Percentiles rank a stretch among this genome's conserved stretches.
phyloP scores from a whole-genome alignment of 2,113 vertebrate species.

The Dipodomys merriami region DNA sequence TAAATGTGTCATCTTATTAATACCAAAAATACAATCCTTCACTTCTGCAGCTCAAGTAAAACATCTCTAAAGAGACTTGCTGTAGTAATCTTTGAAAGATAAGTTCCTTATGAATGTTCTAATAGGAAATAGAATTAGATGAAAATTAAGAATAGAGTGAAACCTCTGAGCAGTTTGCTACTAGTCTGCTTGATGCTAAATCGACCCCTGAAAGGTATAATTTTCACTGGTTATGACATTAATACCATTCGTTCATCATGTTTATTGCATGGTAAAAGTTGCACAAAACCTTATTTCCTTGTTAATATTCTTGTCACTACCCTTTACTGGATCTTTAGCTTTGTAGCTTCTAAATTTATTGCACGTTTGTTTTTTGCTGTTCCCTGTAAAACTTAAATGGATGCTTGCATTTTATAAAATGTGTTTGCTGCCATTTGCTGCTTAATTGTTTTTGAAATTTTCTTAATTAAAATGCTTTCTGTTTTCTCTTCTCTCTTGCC shows the following conservation, averaged over 20 bases:
- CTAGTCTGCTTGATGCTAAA: slow-evolving; percentile 88
- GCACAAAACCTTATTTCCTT: slow-evolving; percentile 81
- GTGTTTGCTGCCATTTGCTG: slow-evolving; percentile 89
- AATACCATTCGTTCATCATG: slow-evolving; percentile 87
- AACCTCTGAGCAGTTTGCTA: slow-evolving; percentile 86
- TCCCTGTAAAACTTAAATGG: slow-evolving; percentile 85
- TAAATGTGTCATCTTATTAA: background rate
- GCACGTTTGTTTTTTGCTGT: slow-evolving; percentile 85
- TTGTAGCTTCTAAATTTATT: slow-evolving; percentile 84
- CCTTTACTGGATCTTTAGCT: slow-evolving; percentile 83
- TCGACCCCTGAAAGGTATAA: slow-evolving; percentile 94
- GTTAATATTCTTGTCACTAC: slow-evolving; percentile 81
- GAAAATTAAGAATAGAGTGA: slow-evolving; percentile 39
- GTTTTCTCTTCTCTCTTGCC: slow-evolving; percentile 97
- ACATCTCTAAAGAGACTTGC: background rate
- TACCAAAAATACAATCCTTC: background rate
- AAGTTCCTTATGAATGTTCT: background rate
- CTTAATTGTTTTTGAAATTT: slow-evolving; percentile 92
- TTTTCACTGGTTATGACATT: slow-evolving; percentile 88
- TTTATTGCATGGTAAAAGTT: slow-evolving; percentile 92
- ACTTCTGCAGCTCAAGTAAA: slow-evolving; percentile 1
- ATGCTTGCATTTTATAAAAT: slow-evolving; percentile 84
- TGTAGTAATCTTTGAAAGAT: slow-evolving; percentile 14
- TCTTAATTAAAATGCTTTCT: slow-evolving; percentile 99
- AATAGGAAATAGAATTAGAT: slow-evolving; percentile 28